These are phyloP conservation scores for Sturmia bella DNA, from an alignment of 2,888 invertebrate genomes.

Conservation along the genomic window DNA sequence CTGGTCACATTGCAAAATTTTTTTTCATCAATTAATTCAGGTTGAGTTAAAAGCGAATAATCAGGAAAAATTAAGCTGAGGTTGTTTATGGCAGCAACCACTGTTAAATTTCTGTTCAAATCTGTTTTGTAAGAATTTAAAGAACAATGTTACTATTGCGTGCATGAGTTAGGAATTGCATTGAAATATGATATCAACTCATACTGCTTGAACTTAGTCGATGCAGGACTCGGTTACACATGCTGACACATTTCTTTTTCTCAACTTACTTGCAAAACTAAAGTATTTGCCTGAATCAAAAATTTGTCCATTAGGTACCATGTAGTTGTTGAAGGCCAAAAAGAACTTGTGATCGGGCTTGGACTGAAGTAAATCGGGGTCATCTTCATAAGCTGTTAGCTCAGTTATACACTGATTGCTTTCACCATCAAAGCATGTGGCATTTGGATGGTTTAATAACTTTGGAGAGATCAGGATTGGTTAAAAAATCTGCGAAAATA, in stretches of 20 bases:
- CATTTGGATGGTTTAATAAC: conserved; percentile 74
- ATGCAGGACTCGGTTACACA: too few species aligned
- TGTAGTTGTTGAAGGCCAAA: conserved; percentile 74
- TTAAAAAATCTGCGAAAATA: neutral
- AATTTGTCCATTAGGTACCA: conserved; percentile 72
- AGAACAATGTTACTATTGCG: too few species aligned
- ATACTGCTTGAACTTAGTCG: too few species aligned
- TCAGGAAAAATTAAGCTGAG: conserved; percentile 89
- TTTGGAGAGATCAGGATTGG: neutral
- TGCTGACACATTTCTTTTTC: neutral
- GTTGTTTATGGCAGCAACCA: conserved; percentile 85
- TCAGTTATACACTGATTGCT: conserved; percentile 72
- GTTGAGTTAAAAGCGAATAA: conserved; percentile 89
- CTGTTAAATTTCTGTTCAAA: conserved; percentile 70
- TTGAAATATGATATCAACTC: too few species aligned
- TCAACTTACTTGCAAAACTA: conserved; percentile 75
- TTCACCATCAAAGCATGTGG: conserved; percentile 69
- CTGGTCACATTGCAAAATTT: conserved; percentile 75
- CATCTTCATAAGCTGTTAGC: conserved; percentile 66
- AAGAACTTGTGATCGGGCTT: conserved; percentile 74
- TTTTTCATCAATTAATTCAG: conserved; percentile 74
- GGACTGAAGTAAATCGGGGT: conserved; percentile 68
- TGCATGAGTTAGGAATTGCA: too few species aligned
- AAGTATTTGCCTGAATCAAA: conserved; percentile 72
- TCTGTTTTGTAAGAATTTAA: conserved; percentile 68